phyloP scores from a whole-genome alignment of 2,888 invertebrate species.

The Antheraea yamamai region DNA sequence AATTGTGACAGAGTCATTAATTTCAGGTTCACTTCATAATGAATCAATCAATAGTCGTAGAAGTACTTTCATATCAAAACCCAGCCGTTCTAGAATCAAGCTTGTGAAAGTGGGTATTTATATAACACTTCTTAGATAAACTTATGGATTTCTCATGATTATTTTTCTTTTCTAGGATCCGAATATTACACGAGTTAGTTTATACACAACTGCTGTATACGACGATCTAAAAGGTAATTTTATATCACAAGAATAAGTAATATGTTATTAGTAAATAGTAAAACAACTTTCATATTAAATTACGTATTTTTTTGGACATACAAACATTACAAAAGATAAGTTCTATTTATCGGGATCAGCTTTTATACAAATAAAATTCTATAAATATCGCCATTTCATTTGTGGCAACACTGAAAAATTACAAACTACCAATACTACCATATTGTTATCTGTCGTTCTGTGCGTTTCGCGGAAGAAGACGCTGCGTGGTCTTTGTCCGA shows the following conservation, averaged over 20 bases:
- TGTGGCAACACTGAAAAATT: constrained; percentile 34
- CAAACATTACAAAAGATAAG: too few relatives aligned
- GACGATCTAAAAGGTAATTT: constrained; percentile 65
- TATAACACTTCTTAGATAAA: background rate
- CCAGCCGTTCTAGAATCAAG: constrained; percentile 67
- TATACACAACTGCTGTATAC: constrained; percentile 55
- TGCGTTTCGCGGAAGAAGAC: constrained; percentile 71
- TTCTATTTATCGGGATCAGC: background rate
- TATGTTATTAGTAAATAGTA: too few relatives aligned
- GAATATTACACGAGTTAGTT: constrained; percentile 57
- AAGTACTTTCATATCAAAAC: constrained; percentile 71
- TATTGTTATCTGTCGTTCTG: constrained; percentile 36
- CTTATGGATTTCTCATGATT: background rate
- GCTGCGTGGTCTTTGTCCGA: constrained; percentile 69
- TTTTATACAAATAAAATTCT: background rate
- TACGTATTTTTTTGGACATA: too few relatives aligned
- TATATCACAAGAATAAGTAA: background rate
- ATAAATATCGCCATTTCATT: background rate
- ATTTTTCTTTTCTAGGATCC: constrained; percentile 57
- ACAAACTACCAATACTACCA: constrained; percentile 20
- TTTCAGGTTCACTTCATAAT: constrained; percentile 74
- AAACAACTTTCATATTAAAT: too few relatives aligned
- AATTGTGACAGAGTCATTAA: constrained; percentile 27
- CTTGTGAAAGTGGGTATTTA: constrained; percentile 65
- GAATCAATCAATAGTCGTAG: constrained; percentile 73